A percentile compares a stretch with the other conserved stretches of the same genome.
phyloP scores from a whole-genome alignment of 2,113 vertebrate genomes.

The Anoplopoma fimbria region DNA sequence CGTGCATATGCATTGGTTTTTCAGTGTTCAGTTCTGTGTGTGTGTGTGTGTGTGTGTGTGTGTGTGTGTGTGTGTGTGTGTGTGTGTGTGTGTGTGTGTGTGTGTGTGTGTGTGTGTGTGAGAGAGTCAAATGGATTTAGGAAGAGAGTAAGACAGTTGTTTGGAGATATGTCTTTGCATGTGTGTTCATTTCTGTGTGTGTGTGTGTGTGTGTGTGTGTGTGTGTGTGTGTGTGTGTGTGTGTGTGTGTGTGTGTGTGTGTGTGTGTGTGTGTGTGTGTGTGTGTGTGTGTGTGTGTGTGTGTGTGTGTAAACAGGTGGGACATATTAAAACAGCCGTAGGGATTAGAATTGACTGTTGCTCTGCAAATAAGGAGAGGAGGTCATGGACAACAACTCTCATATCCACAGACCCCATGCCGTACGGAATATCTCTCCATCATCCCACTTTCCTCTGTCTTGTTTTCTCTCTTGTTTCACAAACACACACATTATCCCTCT shows the following conservation, averaged over 20 bases:
- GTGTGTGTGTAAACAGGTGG: conserved; percentile 67
- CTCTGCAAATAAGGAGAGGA: conserved; percentile 59
- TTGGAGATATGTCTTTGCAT: conserved; percentile 23
- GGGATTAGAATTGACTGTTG: conserved; percentile 64
- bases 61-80: background rate
- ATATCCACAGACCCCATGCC: conserved; percentile 46
- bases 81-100: background rate
- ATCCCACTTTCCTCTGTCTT: conserved; percentile 10
- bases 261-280: conserved; percentile 22
- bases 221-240: conserved; percentile 35
- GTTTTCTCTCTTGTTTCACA: conserved; percentile 27
- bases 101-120: background rate
- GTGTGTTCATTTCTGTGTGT: conserved; percentile 4
- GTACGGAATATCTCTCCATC: conserved; percentile 47
- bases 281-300: conserved; percentile 35
- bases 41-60: conserved; percentile 6
- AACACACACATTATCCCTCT: conserved; percentile 8
- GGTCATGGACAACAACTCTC: conserved; percentile 64
- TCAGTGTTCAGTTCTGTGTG: background rate
- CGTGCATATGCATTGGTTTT: conserved; percentile 10
- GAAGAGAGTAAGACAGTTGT: conserved; percentile 26
- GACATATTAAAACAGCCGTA: conserved; percentile 71
- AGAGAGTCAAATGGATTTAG: conserved; percentile 21
- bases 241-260: conserved; percentile 26
- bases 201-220: conserved; percentile 25